A percentile compares a stretch with the other conserved stretches of the same genome.
Evolutionary conservation across 2,113 vertebrate genomes (phyloP).

Genomic region (Lanius ludovicianus): DNA sequence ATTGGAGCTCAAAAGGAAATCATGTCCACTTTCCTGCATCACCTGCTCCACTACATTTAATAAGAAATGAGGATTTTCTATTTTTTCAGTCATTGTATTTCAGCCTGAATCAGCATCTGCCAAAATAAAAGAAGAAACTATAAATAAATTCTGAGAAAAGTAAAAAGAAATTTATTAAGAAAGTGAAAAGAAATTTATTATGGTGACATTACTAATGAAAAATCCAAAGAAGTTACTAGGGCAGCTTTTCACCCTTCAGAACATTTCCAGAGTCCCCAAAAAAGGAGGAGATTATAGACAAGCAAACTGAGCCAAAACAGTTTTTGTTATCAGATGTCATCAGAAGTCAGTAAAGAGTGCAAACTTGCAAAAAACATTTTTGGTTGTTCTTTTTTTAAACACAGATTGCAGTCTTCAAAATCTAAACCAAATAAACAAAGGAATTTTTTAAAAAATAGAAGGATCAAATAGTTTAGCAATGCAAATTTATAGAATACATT

Average conservation of each 20-base stretch:
- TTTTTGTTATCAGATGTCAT: background rate
- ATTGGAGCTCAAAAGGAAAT: background rate
- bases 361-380: background rate
- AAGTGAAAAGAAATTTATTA: background rate
- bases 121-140: background rate
- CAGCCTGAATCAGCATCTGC: background rate
- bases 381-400: background rate
- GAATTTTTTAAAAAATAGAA: background rate
- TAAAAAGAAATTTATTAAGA: background rate
- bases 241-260: background rate
- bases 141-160: background rate
- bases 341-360: background rate
- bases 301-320: background rate
- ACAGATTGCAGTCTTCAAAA: background rate
- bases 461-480: background rate
- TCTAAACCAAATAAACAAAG: background rate
- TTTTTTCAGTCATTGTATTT: background rate
- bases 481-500: background rate
- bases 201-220: background rate
- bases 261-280: background rate
- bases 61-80: background rate
- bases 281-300: background rate
- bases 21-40: background rate
- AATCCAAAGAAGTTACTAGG: background rate
- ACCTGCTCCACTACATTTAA: background rate